Base-by-base conservation (phyloP, 1,140 invertebrate species). In the Drosophila ananassae region DNA sequence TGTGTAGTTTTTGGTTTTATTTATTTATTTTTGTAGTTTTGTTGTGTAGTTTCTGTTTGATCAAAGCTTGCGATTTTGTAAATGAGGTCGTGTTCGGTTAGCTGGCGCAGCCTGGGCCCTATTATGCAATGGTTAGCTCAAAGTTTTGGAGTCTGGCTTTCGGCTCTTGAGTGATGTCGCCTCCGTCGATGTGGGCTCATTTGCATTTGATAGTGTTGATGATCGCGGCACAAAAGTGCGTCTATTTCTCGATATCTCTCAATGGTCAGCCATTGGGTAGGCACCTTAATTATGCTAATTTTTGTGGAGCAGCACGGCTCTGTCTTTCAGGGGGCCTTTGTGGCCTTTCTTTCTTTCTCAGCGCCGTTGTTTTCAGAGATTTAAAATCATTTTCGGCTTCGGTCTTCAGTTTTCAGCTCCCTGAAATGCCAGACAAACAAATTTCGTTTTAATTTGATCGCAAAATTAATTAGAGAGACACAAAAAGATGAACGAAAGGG, bases 251-350 rank as follows among this genome's bases (percentile, higher is more conserved):
- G 34, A 9, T 56, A 48, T 61, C 63, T 52, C 34, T 63, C 59
- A 67, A 64, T 67, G 63, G 24, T 30, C 63, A 67, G 63, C 63
- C 74, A 78, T 73, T 81, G 76, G 73, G 78, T 50, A 72, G 68
- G 78, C 74, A 52, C 58, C 78, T 77, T 76, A 82, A 89, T 87
- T 87, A 87, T 87, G 82, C 51, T 85, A 82, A 85, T 81, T 57
- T 64, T 47, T 68, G 51, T 53, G 28, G 50, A 48, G 51, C 62
- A 79, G 12, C 34, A 37, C 34, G 34, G 12, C 34, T 37, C 12
- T n/a, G 10, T 37, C 9, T 21, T 28, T 28, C 0, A 28, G 1
- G 25, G 25, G n/a, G 66, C 57, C 80, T 34, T 68, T 52, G 53
- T 44, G 41, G 53, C 54, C 46, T 58, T 54, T 48, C 56, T 74